These are phyloP conservation scores for Mus spretus DNA, from an alignment of 2,797 vertebrate species.

Conservation along the genomic window DNA sequence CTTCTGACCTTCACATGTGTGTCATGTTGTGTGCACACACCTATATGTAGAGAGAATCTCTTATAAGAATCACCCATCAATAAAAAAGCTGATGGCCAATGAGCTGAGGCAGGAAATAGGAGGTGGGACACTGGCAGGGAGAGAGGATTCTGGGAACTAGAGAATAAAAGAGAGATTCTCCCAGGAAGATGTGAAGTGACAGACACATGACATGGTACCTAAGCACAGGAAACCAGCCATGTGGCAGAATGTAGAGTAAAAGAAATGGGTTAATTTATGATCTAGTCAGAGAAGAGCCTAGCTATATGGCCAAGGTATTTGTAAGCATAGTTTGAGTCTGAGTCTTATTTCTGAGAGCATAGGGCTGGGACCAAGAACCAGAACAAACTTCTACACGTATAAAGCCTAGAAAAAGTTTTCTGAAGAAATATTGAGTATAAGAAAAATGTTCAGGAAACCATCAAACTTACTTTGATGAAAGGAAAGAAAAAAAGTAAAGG, in stretches of 20 bases:
- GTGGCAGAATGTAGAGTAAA: too few relatives aligned
- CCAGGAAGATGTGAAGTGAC: too few relatives aligned
- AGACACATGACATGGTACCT: too few relatives aligned
- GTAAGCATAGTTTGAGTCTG: too few relatives aligned
- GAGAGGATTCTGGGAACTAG: neutral
- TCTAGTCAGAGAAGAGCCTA: too few relatives aligned
- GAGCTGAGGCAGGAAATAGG: neutral
- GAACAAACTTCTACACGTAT: too few relatives aligned
- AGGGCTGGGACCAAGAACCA: neutral
- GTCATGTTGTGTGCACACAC: neutral
- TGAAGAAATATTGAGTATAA: neutral
- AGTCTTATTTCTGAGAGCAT: neutral
- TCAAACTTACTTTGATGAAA: neutral
- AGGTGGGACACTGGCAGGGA: neutral
- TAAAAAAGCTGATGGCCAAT: neutral
- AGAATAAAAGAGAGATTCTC: neutral
- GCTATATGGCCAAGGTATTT: too few relatives aligned
- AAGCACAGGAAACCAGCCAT: too few relatives aligned
- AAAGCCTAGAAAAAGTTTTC: neutral
- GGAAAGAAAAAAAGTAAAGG: constrained; percentile 50
- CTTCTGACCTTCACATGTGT: neutral
- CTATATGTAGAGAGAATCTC: neutral
- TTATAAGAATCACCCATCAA: neutral
- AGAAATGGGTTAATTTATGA: too few relatives aligned
- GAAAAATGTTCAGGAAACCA: neutral